A percentile compares a stretch with the other conserved stretches of the same genome.
phyloP scores from a whole-genome alignment of 2,113 vertebrate genomes.

The Bothrops jararaca region DNA sequence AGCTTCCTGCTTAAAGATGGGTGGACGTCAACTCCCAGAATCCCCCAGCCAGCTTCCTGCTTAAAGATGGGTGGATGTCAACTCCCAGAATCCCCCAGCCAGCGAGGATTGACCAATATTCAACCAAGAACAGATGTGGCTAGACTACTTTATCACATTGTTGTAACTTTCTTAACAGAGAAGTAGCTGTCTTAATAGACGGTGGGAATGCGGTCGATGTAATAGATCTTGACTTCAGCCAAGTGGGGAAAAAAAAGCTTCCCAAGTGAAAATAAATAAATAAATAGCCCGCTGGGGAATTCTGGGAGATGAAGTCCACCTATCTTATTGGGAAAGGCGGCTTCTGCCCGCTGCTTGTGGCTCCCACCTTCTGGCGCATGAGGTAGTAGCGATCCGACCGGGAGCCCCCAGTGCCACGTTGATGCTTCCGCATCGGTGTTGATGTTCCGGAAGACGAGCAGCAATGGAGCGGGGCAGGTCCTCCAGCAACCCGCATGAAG shows the following conservation, averaged over 20 bases:
- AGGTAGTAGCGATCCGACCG: conserved; percentile 82
- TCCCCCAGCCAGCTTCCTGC: no score
- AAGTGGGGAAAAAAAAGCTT: no score
- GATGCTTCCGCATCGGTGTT: conserved; percentile 86
- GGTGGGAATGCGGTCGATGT: neutral
- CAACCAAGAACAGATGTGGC: no score
- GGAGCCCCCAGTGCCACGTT: conserved; percentile 78
- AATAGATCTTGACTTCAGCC: neutral
- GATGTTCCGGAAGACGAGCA: conserved; percentile 88
- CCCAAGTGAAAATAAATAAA: no score
- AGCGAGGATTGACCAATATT: no score
- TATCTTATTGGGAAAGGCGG: neutral
- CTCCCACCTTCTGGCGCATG: conserved; percentile 85
- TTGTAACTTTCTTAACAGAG: neutral
- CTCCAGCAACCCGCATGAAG: conserved; percentile 83
- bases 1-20: no score
- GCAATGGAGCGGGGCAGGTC: conserved; percentile 83
- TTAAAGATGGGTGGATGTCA: no score
- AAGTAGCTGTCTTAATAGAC: neutral
- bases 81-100: no score
- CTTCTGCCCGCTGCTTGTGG: accelerated
- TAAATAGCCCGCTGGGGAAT: neutral
- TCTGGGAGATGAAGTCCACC: neutral
- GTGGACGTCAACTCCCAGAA: no score
- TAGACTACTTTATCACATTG: no score